Conservation (phyloP, 2,888 invertebrate species). For the Strigamia maritima region DNA sequence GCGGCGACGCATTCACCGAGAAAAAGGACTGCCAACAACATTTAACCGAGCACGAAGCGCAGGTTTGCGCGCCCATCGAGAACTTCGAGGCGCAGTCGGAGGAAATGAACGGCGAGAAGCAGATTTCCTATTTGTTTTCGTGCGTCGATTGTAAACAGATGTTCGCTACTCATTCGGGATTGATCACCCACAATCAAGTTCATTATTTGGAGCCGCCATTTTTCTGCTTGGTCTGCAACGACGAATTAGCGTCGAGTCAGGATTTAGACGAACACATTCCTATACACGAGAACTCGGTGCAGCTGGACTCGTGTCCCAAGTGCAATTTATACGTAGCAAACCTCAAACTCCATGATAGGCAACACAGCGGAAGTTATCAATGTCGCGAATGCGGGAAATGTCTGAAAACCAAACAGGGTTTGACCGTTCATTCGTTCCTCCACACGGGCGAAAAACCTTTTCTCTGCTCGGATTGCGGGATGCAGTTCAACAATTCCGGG, state of each 20-base stretch:
- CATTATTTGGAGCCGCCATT: conserved; percentile 7
- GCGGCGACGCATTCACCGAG: conserved; percentile 31
- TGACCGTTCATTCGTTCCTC: not conserved
- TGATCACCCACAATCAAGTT: not conserved
- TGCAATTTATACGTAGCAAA: not conserved
- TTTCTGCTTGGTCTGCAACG: not conserved
- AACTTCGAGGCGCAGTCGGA: not conserved
- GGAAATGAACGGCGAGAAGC: not conserved
- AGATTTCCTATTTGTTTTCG: not conserved
- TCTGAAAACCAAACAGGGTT: not conserved
- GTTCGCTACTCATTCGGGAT: not conserved
- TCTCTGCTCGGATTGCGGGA: not conserved
- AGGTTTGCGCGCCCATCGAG: not conserved
- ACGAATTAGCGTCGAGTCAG: not conserved
- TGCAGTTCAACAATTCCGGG: not conserved
- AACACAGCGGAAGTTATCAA: not conserved
- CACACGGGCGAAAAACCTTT: conserved; percentile 35
- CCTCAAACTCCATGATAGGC: not conserved
- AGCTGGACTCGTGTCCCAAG: not conserved
- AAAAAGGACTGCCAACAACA: conserved; percentile 18
- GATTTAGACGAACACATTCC: conserved; percentile 1
- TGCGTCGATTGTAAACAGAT: conserved; percentile 16
- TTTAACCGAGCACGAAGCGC: not conserved
- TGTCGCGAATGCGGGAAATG: conserved; percentile 12
- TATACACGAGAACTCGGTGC: not conserved